Percentiles rank a stretch among this genome's conserved stretches.
Conservation (phyloP, 2,888 invertebrate species). For the Noctua comes region DNA sequence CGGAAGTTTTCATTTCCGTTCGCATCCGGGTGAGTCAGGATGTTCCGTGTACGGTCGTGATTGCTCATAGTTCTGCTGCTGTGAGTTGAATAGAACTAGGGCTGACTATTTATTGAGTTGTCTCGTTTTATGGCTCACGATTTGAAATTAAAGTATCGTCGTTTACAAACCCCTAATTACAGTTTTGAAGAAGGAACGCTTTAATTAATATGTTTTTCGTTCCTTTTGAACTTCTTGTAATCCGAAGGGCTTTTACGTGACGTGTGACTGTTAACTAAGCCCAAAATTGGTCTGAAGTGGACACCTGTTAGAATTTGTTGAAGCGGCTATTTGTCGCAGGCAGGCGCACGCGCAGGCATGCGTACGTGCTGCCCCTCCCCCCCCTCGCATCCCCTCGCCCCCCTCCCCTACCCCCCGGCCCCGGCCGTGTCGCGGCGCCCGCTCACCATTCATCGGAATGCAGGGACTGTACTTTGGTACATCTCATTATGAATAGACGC, state of each 20-base stretch:
- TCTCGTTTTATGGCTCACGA: slow-evolving; percentile 10
- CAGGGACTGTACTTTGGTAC: slow-evolving; percentile 82
- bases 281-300: slow-evolving; percentile 78
- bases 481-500: slow-evolving; percentile 82
- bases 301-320: slow-evolving; percentile 85
- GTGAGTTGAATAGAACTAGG: slow-evolving; percentile 15
- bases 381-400: slow-evolving; percentile 42
- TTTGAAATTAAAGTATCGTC: neutral
- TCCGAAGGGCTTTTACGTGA: slow-evolving; percentile 60
- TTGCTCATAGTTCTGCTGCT: slow-evolving; percentile 34
- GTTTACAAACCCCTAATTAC: neutral
- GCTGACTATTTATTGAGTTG: slow-evolving; percentile 2
- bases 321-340: slow-evolving; percentile 80
- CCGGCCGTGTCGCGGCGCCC: slow-evolving; percentile 68
- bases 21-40: slow-evolving; percentile 64
- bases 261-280: slow-evolving; percentile 62
- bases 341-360: slow-evolving; percentile 86
- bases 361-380: slow-evolving; percentile 72
- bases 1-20: slow-evolving; percentile 65
- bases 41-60: slow-evolving; percentile 55
- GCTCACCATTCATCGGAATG: slow-evolving; percentile 86
- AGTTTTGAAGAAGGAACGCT: neutral
- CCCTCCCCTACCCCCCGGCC: slow-evolving; percentile 58
- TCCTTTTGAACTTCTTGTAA: slow-evolving; percentile 51
- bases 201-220: slow-evolving; percentile 9